Evolutionary conservation across 2,888 invertebrate species (phyloP).

Genomic region (Caenorhabditis wallacei): DNA sequence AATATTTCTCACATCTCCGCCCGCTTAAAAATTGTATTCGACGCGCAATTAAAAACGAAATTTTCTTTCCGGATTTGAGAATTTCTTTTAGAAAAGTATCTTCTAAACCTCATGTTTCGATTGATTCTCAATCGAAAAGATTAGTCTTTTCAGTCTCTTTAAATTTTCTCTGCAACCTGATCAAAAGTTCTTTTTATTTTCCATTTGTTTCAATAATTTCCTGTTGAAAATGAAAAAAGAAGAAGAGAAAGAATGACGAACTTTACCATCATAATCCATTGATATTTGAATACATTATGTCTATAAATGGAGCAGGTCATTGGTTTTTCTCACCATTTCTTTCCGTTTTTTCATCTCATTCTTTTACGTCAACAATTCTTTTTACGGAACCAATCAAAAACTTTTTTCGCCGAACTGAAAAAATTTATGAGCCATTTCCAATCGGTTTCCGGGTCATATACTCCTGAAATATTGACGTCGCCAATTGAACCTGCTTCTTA

Average conservation of each 20-base stretch:
- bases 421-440: slow-evolving; percentile 50
- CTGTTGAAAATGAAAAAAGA: slow-evolving; percentile 5
- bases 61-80: slow-evolving; percentile 12
- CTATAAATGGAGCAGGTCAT: slow-evolving; percentile 33
- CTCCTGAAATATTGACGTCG: slow-evolving; percentile 23
- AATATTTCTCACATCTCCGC: slow-evolving; percentile 33
- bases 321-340: slow-evolving; percentile 25
- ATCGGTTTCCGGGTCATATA: slow-evolving; percentile 40
- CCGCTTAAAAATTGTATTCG: slow-evolving; percentile 27
- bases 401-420: slow-evolving; percentile 3
- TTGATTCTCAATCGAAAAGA: slow-evolving; percentile 23
- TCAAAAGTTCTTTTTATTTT: slow-evolving; percentile 19
- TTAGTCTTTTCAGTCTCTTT: too few relatives aligned
- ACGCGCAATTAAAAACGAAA: slow-evolving; percentile 4
- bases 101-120: slow-evolving; percentile 8
- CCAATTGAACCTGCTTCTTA: not conserved
- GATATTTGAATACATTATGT: slow-evolving; percentile 34
- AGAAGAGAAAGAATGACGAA: slow-evolving; percentile 31
- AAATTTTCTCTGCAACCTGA: not conserved
- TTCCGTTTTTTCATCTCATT: slow-evolving; percentile 8
- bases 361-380: slow-evolving; percentile 41
- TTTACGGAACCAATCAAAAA: slow-evolving; percentile 45
- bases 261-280: slow-evolving; percentile 31
- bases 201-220: not conserved
- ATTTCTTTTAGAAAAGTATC: not conserved